These are phyloP conservation scores for Anoplophora glabripennis DNA, from an alignment of 1,140 invertebrate genomes.

Conservation along the genomic window DNA sequence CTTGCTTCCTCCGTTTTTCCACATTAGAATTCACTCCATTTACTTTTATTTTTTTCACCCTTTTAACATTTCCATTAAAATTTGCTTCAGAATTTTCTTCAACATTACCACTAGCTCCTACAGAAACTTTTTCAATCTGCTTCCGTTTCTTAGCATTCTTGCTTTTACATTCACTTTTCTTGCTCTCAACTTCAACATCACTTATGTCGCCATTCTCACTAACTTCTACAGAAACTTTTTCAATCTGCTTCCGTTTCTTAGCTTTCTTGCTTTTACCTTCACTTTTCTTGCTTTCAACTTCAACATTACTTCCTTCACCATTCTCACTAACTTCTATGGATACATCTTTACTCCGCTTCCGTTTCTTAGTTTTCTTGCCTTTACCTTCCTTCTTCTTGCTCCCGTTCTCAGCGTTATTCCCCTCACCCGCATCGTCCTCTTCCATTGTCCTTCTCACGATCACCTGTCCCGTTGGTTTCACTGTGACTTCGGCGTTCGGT, in stretches of 20 bases:
- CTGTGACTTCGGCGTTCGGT: slow-evolving; percentile 49
- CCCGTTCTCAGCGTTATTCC: not conserved
- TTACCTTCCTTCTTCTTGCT: not conserved
- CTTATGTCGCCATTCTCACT: too few relatives aligned
- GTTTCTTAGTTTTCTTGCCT: not conserved
- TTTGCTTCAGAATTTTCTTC: too few relatives aligned
- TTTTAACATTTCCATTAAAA: not conserved
- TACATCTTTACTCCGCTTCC: not conserved
- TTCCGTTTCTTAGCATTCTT: not conserved
- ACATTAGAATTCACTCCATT: not conserved
- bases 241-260: not conserved
- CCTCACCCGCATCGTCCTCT: not conserved
- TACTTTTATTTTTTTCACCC: not conserved
- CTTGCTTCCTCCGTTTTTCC: not conserved
- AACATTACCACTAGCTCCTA: too few relatives aligned
- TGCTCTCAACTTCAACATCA: slow-evolving; percentile 4
- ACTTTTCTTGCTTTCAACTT: not conserved
- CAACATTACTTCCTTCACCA: slow-evolving; percentile 8
- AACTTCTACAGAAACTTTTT: not conserved
- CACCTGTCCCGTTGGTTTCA: slow-evolving; percentile 57
- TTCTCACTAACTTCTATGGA: not conserved
- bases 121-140: too few relatives aligned
- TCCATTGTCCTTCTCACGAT: slow-evolving; percentile 18
- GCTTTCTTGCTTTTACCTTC: not conserved
- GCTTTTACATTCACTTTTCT: not conserved